phyloP scores from a whole-genome alignment of 2,113 vertebrate genomes.

The Platichthys flesus region DNA sequence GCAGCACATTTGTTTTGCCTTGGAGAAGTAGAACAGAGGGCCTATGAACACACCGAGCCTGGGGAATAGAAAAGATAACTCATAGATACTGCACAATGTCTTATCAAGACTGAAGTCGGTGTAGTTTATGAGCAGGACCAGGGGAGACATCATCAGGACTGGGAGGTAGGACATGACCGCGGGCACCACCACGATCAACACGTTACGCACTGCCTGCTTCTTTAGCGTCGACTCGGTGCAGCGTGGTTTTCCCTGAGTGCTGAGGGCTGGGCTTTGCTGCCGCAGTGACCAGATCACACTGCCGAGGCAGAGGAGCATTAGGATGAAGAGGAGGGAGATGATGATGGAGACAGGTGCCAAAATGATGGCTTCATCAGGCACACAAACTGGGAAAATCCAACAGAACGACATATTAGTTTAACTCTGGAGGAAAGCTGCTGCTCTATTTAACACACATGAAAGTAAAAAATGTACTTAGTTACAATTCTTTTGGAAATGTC shows the following conservation, averaged over 20 bases:
- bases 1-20: constrained; percentile 47
- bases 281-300: constrained; percentile 47
- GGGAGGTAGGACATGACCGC: constrained; percentile 56
- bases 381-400: not conserved
- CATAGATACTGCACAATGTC: accelerated
- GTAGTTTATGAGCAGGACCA: not conserved
- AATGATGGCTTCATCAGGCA: accelerated
- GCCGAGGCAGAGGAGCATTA: constrained; percentile 62
- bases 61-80: constrained; percentile 34
- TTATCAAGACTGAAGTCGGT: accelerated
- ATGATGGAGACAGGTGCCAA: constrained; percentile 7
- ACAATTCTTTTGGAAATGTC: too few relatives aligned
- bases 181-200: constrained; percentile 61
- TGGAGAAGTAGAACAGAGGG: constrained; percentile 71
- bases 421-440: too few relatives aligned
- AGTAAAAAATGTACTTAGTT: too few relatives aligned
- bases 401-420: too few relatives aligned
- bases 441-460: too few relatives aligned
- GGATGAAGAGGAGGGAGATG: constrained; percentile 53
- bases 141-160: constrained; percentile 28
- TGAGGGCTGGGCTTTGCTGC: constrained; percentile 56
- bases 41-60: constrained; percentile 65
- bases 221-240: constrained; percentile 29
- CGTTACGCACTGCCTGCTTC: constrained; percentile 57
- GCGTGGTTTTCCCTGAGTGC: not conserved